phyloP scores from a whole-genome alignment of 1,140 invertebrate genomes.

The Caenorhabditis latens region DNA sequence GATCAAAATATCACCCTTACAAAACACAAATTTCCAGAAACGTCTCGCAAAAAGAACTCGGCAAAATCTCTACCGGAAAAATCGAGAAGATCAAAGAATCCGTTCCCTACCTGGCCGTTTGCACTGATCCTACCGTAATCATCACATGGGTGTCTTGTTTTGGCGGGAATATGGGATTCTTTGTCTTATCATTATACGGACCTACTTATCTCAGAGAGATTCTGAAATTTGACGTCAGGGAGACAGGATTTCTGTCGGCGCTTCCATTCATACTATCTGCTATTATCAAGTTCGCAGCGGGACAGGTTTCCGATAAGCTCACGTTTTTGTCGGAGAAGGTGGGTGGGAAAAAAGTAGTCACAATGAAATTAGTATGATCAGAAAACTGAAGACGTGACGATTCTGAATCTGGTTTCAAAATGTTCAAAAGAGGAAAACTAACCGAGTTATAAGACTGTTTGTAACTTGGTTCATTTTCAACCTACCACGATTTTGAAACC shows the following conservation, averaged over 20 bases:
- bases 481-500: too few species aligned
- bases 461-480: too few species aligned
- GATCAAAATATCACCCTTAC: background rate
- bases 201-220: conserved; percentile 7
- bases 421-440: too few species aligned
- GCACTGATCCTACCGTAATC: conserved; percentile 1
- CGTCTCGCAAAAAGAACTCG: conserved; percentile 22
- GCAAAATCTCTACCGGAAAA: conserved; percentile 13
- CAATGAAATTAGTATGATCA: too few species aligned
- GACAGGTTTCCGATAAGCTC: conserved; percentile 69
- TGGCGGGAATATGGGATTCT: conserved; percentile 26
- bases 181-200: conserved; percentile 11
- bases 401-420: too few species aligned
- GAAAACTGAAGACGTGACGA: too few species aligned
- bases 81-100: conserved; percentile 33
- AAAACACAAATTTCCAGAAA: background rate
- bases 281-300: conserved; percentile 38
- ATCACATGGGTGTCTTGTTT: conserved; percentile 14
- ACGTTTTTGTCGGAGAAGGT: conserved; percentile 66
- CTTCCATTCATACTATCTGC: conserved; percentile 23
- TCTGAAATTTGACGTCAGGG: conserved; percentile 12
- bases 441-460: too few species aligned
- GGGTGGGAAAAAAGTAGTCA: too few species aligned
- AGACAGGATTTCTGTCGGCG: conserved; percentile 13
- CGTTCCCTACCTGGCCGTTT: background rate